Base-by-base conservation (phyloP, 2,113 vertebrate genomes). In the Smithornis capensis region DNA sequence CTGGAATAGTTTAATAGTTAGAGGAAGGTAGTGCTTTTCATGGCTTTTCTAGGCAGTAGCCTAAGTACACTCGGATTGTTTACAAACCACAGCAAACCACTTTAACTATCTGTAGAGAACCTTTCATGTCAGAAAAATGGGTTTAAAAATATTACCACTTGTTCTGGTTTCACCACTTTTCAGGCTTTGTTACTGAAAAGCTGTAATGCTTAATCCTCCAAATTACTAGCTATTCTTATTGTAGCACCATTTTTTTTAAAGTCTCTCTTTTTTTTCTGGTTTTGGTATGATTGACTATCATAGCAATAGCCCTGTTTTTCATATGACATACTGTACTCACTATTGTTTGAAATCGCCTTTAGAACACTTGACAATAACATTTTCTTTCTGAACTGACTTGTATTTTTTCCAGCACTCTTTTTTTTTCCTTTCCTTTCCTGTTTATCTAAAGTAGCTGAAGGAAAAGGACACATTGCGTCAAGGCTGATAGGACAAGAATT, bases 361-460 rank as follows among this genome's bases (percentile, higher is more conserved):
- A 94, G 92, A 97, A 90, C 86, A 89, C 84, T 97, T 92, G 90
- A 96, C 95, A 97, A 95, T 95, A 97, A 94, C 12, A 9, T 84
- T 96, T 97, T 89, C 93, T 97, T 98, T 97, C 96, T 71, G n/a
- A 95, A 81, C 38, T 47, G 68, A 56, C 75, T 85, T 84, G 55
- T 96, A 91, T 85, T 96, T 97, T 95, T 96, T 96, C 76, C 92
- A 96, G 89, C 84, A 68, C 94, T 94, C 94, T 95, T 97, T 96
- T 91, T 97, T 97, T 97, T 96, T 69, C 88, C 91, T 88, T 95
- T 89, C 87, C 77, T 96, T 98, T 97, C 96, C 95, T 98, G 93
- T 98, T 98, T 98, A 97, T 97, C 93, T 96, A 83, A 96, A 94
- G 86, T 91, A 93, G 90, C 78, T 96, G 90, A 97, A 95, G 97